These are phyloP conservation scores for Etia nguti DNA, from an alignment of 2,113 vertebrate species.

Conservation along the genomic window DNA sequence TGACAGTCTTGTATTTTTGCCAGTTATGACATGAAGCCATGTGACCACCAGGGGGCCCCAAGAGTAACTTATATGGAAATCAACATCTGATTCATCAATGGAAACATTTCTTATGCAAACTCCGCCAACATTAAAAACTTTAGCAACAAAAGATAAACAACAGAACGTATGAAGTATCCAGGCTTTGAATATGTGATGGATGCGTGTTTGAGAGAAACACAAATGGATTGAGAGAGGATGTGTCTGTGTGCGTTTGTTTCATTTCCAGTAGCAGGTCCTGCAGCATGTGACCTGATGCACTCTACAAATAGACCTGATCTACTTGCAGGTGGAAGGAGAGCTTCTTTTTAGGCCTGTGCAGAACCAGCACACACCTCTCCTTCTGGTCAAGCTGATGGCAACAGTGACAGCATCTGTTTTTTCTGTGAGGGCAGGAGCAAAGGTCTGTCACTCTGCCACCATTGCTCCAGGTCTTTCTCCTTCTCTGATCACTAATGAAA, in stretches of 20 bases:
- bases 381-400: neutral
- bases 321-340: neutral
- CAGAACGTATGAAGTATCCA: no score
- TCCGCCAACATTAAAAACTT: no score
- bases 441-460: neutral
- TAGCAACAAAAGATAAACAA: no score
- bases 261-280: neutral
- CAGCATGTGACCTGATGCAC: neutral
- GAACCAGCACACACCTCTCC: neutral
- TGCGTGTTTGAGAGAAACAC: neutral
- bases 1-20: neutral
- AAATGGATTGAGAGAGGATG: neutral
- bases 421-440: neutral
- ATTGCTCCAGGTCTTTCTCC: neutral
- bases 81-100: neutral
- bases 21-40: neutral
- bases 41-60: neutral
- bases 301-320: neutral
- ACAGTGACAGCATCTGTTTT: neutral
- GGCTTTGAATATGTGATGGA: neutral
- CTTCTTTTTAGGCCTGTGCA: neutral
- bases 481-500: neutral
- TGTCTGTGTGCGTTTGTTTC: neutral
- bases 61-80: neutral
- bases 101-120: neutral